These are phyloP conservation scores for Gortyna flavago DNA, from an alignment of 2,888 invertebrate species.

Conservation along the genomic window DNA sequence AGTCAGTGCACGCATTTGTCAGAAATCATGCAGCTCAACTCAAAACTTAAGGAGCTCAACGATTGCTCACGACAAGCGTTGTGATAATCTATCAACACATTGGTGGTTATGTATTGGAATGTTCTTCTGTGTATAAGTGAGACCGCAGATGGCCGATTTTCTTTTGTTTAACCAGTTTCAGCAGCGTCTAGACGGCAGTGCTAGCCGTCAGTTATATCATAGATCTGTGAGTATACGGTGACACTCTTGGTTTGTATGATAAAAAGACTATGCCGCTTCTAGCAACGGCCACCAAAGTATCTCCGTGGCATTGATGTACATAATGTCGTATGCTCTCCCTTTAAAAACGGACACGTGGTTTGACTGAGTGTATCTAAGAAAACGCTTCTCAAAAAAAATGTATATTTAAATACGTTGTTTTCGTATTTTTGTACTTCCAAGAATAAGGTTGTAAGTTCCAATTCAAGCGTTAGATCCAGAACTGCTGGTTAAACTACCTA, in stretches of 20 bases:
- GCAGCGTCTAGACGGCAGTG: not conserved
- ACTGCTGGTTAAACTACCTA: not conserved
- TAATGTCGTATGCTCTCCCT: not conserved
- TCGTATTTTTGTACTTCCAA: not conserved
- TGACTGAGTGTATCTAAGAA: not conserved
- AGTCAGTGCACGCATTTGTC: too few species aligned
- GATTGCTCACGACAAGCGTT: too few species aligned
- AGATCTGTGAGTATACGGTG: too few species aligned
- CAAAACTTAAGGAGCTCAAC: too few species aligned
- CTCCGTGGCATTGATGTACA: too few species aligned
- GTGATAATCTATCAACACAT: conserved; percentile 6
- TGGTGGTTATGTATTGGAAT: not conserved
- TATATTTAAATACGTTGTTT: not conserved
- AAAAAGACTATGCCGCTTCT: not conserved
- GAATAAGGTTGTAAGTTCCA: not conserved
- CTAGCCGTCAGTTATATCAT: not conserved
- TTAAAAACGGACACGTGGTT: not conserved
- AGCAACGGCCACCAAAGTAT: not conserved
- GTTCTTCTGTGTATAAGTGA: not conserved
- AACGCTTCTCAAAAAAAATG: too few species aligned
- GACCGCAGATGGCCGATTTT: not conserved
- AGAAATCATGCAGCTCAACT: too few species aligned
- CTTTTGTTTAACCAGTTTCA: not conserved
- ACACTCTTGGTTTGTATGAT: not conserved
- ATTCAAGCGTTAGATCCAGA: not conserved